Conservation (phyloP, 2,888 invertebrate genomes). For the Nezara viridula region DNA sequence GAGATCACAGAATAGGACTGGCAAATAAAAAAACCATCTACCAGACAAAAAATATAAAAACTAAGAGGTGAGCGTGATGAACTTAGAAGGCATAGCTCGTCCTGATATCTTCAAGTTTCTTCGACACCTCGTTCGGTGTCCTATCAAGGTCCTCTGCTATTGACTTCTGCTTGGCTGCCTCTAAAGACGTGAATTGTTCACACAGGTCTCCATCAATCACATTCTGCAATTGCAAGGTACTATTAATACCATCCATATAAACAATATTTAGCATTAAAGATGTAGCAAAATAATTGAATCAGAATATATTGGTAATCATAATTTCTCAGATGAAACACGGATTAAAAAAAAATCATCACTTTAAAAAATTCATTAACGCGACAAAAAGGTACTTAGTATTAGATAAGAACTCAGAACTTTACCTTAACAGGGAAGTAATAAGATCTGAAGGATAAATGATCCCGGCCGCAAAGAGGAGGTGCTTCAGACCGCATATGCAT, state of each 20-base stretch:
- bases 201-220: conserved; percentile 99
- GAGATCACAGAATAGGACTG: conserved; percentile 43
- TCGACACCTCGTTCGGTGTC: conserved; percentile 96
- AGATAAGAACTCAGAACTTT: conserved; percentile 65
- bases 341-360: not conserved
- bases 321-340: conserved; percentile 44
- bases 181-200: conserved; percentile 98
- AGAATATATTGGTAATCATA: conserved; percentile 20
- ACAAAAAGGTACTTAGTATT: not conserved
- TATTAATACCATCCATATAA: not conserved
- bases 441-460: conserved; percentile 96
- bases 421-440: conserved; percentile 98
- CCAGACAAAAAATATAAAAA: conserved; percentile 5
- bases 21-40: conserved; percentile 21
- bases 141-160: conserved; percentile 95
- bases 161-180: conserved; percentile 92
- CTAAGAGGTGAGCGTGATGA: not conserved
- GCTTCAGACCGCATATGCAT: conserved; percentile 99
- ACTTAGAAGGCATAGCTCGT: conserved; percentile 97
- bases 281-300: not conserved
- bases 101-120: conserved; percentile 98
- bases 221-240: conserved; percentile 76
- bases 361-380: not conserved
- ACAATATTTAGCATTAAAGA: not conserved
- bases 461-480: conserved; percentile 95